Percentiles rank a stretch among this genome's conserved stretches.
Evolutionary conservation across 2,888 invertebrate genomes (phyloP).

Genomic region (Leptinotarsa juncta): DNA sequence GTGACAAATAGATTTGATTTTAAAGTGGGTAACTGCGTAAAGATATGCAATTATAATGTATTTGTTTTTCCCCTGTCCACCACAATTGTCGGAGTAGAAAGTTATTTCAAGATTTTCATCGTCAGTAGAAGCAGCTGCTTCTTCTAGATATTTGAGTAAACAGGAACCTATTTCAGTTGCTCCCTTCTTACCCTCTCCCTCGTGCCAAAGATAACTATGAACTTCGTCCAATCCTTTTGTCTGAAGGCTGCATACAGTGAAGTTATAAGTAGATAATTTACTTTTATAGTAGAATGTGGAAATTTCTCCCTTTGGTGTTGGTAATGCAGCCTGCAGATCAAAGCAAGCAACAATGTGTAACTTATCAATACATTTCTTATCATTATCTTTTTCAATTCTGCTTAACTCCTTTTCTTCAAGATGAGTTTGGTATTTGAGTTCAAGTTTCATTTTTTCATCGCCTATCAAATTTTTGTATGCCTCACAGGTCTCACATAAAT

Average conservation of each 20-base stretch:
- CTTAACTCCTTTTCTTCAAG: slow-evolving; percentile 31
- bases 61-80: slow-evolving; percentile 29
- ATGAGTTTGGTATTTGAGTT: slow-evolving; percentile 27
- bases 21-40: slow-evolving; percentile 22
- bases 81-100: slow-evolving; percentile 47
- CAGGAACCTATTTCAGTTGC: slow-evolving; percentile 47
- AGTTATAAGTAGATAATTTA: slow-evolving; percentile 53
- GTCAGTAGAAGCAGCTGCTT: slow-evolving; percentile 24
- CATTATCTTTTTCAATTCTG: slow-evolving; percentile 33
- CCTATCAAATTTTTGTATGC: slow-evolving; percentile 32
- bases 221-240: slow-evolving; percentile 42
- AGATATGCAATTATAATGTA: slow-evolving; percentile 22
- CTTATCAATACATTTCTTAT: slow-evolving; percentile 21
- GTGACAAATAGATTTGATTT: slow-evolving; percentile 27
- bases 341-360: slow-evolving; percentile 31
- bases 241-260: slow-evolving; percentile 50
- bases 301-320: slow-evolving; percentile 43
- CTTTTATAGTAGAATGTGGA: slow-evolving; percentile 49
- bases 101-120: slow-evolving; percentile 33
- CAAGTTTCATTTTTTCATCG: slow-evolving; percentile 22
- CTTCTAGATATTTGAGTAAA: slow-evolving; percentile 28
- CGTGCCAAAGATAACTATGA: slow-evolving; percentile 49
- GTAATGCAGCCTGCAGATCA: slow-evolving; percentile 49
- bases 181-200: slow-evolving; percentile 51
- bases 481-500: slow-evolving; percentile 29